phyloP scores from a whole-genome alignment of 2,797 vertebrate genomes.

The Echiichthys vipera region DNA sequence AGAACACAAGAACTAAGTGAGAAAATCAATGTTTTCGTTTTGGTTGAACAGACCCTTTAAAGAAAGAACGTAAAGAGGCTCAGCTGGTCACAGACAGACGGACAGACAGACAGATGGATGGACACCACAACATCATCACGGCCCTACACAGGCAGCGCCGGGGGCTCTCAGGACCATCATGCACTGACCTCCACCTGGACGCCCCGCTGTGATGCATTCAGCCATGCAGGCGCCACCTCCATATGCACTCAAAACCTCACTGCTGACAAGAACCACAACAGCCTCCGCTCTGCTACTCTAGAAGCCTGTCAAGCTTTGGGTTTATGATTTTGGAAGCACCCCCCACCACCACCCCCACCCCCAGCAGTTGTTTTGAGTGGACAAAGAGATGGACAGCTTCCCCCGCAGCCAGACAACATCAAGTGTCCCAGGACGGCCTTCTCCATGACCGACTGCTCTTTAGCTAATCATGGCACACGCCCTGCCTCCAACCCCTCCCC shows the following conservation, averaged over 20 bases:
- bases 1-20: not conserved
- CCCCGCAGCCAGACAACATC: slow-evolving; percentile 59
- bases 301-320: not conserved
- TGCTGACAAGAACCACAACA: slow-evolving; percentile 22
- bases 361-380: slow-evolving; percentile 72
- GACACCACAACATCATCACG: slow-evolving; percentile 40
- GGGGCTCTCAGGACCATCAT: slow-evolving; percentile 58
- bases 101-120: slow-evolving; percentile 25
- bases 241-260: slow-evolving; percentile 70
- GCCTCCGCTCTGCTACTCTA: not conserved
- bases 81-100: slow-evolving; percentile 57
- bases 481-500: slow-evolving; percentile 40
- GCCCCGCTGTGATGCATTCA: slow-evolving; percentile 54
- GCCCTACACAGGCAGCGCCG: slow-evolving; percentile 45
- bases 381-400: slow-evolving; percentile 68
- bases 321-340: slow-evolving; percentile 2
- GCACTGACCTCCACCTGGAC: slow-evolving; percentile 49
- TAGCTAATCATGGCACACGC: slow-evolving; percentile 30
- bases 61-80: slow-evolving; percentile 43
- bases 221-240: slow-evolving; percentile 76
- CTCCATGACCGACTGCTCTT: slow-evolving; percentile 40
- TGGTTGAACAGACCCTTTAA: slow-evolving; percentile 50
- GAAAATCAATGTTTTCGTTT: slow-evolving; percentile 8
- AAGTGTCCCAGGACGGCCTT: slow-evolving; percentile 62
- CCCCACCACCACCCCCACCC: slow-evolving; percentile 42